Base-by-base conservation (phyloP, 1,140 invertebrate genomes). In the Anoplolepis gracilipes region DNA sequence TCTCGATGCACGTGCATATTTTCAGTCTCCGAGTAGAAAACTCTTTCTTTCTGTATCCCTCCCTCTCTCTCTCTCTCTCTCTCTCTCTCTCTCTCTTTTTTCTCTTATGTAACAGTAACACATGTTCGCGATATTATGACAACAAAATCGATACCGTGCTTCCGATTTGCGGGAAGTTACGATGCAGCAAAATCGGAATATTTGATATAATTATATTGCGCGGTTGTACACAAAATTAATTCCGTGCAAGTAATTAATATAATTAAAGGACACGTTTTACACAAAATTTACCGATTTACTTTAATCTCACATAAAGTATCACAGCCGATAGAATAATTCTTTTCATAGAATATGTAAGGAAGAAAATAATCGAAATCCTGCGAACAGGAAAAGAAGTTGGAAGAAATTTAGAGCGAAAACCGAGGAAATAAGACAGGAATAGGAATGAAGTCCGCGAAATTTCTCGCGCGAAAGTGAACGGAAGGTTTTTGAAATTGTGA, bases 401-500 rank as follows among this genome's bases (percentile, higher is more conserved):
- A 13, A 28, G 72, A 85, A 88, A 88, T 81, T 46, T 36, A 59
- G 55, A 77, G 64, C 62, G 70, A 69, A 88, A 85, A 77, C 36
- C 30, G 76, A 55, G 19, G 59, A 49, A 77, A 88, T 75, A 85
- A 89, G 84, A 88, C 55, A 79, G 46, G 62, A 53, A 36, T 39
- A 42, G 36, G 33, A 25, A 42, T 55, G 76, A 13, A 73, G 30
- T 13, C 8, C 55, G 30, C 42, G 75, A 49, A 85, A 75, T 87
- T 65, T 84, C 55, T 75, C 61, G 49, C 28, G 39, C 39, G 4
- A 39, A 53, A 55, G 69, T 49, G 72, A 25, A 53, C 53, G 59
- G 53, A 85, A 78, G 78, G 55, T 85, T 81, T 72, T 75, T 72
- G 61, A 46, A 81, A 85, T 88, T 75, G 82, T 69, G 53, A 62